Percentiles rank a stretch among this genome's conserved stretches.
These are phyloP conservation scores for Thymallus thymallus DNA, from an alignment of 2,113 vertebrate species.

Conservation along the genomic window DNA sequence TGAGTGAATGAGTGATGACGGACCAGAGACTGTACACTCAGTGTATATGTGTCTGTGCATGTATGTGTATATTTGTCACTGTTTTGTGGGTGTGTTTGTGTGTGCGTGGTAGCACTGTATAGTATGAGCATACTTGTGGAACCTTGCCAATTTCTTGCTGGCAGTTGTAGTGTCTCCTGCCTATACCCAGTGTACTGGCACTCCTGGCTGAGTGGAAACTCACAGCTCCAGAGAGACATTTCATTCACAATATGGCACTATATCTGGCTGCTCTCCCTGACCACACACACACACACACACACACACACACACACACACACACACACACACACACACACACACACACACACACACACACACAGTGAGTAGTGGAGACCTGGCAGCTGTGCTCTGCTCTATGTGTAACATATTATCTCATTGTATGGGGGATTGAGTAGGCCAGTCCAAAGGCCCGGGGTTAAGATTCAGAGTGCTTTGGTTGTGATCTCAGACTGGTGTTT, in stretches of 20 bases:
- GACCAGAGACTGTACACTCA: no score
- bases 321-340: no score
- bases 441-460: slow-evolving; percentile 31
- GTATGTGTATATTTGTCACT: slow-evolving; percentile 20
- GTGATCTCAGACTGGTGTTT: slow-evolving; percentile 49
- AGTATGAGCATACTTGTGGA: slow-evolving; percentile 40
- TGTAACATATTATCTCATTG: slow-evolving; percentile 27
- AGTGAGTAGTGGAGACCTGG: not conserved
- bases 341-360: slow-evolving; percentile 23
- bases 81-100: slow-evolving; percentile 8
- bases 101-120: slow-evolving; percentile 10
- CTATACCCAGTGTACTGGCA: not conserved
- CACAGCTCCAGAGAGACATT: slow-evolving; percentile 31
- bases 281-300: no score
- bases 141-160: slow-evolving; percentile 51
- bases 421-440: slow-evolving; percentile 34
- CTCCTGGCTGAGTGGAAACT: slow-evolving; percentile 47
- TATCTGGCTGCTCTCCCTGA: slow-evolving; percentile 46
- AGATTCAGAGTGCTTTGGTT: slow-evolving; percentile 50
- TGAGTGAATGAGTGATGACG: no score
- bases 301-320: no score
- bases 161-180: slow-evolving; percentile 42
- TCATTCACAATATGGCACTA: slow-evolving; percentile 59
- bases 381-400: not conserved
- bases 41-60: not conserved